Evolutionary conservation across 2,888 invertebrate genomes (phyloP).

Genomic region (Pristionchus fissidentatus): DNA sequence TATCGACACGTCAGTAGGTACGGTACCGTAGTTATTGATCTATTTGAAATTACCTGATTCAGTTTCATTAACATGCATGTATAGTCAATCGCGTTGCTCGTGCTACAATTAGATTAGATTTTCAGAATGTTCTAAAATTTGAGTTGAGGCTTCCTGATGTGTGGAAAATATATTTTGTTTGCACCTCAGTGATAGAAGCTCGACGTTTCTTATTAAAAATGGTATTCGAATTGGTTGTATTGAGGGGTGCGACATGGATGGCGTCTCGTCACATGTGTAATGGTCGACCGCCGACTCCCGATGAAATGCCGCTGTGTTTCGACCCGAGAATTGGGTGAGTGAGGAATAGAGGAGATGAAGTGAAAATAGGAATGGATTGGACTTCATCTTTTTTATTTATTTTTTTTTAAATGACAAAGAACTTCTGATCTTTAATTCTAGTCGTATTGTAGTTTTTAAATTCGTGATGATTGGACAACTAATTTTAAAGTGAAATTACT

Average conservation of each 20-base stretch:
- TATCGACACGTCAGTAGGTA: constrained; percentile 93
- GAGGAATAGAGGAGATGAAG: background rate
- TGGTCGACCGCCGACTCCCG: constrained; percentile 81
- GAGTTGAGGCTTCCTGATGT: too few species aligned
- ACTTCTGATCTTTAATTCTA: too few species aligned
- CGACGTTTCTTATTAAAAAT: background rate
- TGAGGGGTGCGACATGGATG: constrained; percentile 61
- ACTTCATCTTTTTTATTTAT: background rate
- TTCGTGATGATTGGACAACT: too few species aligned
- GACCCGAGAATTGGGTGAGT: constrained; percentile 67
- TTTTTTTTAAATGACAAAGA: background rate
- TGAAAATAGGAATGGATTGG: background rate
- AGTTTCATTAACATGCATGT: too few species aligned
- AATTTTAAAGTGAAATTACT: too few species aligned
- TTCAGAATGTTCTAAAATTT: too few species aligned
- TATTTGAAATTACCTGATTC: background rate
- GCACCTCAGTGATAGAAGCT: background rate
- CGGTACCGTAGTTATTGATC: background rate
- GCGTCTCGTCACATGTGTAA: constrained; percentile 76
- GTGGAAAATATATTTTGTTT: too few species aligned
- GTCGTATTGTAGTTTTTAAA: too few species aligned
- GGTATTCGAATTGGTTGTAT: background rate
- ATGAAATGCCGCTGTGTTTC: constrained; percentile 85
- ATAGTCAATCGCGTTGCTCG: too few species aligned
- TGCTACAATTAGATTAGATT: background rate